These are phyloP conservation scores for Parasteatoda tepidariorum DNA, from an alignment of 1,140 invertebrate genomes.

Conservation along the genomic window DNA sequence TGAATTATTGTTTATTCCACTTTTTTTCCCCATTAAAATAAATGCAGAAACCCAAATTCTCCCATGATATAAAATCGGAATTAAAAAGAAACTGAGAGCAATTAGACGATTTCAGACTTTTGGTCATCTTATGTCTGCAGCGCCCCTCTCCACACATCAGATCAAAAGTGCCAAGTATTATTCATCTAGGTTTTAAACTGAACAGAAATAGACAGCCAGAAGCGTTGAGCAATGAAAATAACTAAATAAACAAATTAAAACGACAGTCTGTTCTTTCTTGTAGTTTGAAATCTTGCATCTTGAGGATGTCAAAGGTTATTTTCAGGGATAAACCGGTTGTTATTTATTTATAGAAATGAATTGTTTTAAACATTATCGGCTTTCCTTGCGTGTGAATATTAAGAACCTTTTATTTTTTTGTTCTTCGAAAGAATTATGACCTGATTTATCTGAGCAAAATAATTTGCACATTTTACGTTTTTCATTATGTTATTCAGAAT, in stretches of 20 bases:
- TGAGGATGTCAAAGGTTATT: slow-evolving; percentile 51
- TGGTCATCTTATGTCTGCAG: too few relatives aligned
- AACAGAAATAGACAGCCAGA: neutral
- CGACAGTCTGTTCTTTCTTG: neutral
- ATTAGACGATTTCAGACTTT: too few relatives aligned
- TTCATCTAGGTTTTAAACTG: neutral
- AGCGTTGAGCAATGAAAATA: neutral
- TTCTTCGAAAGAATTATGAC: neutral
- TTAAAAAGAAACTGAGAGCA: too few relatives aligned
- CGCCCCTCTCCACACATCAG: too few relatives aligned
- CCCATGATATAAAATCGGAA: too few relatives aligned
- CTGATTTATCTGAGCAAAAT: neutral
- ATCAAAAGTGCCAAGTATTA: neutral
- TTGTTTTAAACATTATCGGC: neutral
- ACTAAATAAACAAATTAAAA: neutral
- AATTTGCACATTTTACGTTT: neutral
- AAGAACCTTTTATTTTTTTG: neutral
- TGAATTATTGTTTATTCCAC: too few relatives aligned
- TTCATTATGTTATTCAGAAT: neutral
- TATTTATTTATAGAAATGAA: slow-evolving; percentile 59
- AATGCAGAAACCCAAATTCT: too few relatives aligned
- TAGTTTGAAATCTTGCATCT: neutral
- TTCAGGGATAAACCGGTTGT: slow-evolving; percentile 52
- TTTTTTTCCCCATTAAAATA: too few relatives aligned
- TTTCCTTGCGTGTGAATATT: neutral